Evolutionary conservation across 30 jellyfish, hydroid and myxozoan genomes (phyloP).

Genomic region (Cassiopea andromeda): DNA sequence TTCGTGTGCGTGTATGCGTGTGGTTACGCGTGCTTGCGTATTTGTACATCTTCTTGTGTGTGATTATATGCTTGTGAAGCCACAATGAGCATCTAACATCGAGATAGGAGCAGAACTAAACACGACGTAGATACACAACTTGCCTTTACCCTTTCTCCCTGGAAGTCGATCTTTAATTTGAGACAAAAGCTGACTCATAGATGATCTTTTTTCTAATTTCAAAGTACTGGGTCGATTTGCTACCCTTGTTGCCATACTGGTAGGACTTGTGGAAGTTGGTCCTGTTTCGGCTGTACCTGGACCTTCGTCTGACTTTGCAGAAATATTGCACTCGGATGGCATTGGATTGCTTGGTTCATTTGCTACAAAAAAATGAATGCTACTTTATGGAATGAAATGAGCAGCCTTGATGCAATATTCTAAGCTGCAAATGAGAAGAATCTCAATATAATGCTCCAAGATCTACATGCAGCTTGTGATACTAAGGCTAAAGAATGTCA

Average conservation of each 20-base stretch:
- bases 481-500: too few relatives aligned
- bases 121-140: not conserved
- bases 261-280: slow-evolving; percentile 6
- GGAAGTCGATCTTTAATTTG: slow-evolving; percentile 60
- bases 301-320: slow-evolving; percentile 16
- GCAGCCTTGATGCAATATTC: too few relatives aligned
- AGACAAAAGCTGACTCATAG: slow-evolving; percentile 58
- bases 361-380: slow-evolving; percentile 32
- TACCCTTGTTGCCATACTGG: slow-evolving; percentile 22
- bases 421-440: too few relatives aligned
- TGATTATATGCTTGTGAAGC: too few relatives aligned
- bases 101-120: not conserved
- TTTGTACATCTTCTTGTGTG: too few relatives aligned
- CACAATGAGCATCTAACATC: too few relatives aligned
- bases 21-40: too few relatives aligned
- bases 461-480: too few relatives aligned
- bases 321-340: slow-evolving; percentile 3
- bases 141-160: slow-evolving; percentile 57
- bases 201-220: slow-evolving; percentile 64
- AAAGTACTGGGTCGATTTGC: slow-evolving; percentile 16
- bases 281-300: slow-evolving; percentile 14
- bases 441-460: too few relatives aligned
- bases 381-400: too few relatives aligned
- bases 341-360: slow-evolving; percentile 17
- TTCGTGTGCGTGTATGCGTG: too few relatives aligned